Base-by-base conservation (phyloP, 1,140 invertebrate species). In the Lordiphosa clarofinis region DNA sequence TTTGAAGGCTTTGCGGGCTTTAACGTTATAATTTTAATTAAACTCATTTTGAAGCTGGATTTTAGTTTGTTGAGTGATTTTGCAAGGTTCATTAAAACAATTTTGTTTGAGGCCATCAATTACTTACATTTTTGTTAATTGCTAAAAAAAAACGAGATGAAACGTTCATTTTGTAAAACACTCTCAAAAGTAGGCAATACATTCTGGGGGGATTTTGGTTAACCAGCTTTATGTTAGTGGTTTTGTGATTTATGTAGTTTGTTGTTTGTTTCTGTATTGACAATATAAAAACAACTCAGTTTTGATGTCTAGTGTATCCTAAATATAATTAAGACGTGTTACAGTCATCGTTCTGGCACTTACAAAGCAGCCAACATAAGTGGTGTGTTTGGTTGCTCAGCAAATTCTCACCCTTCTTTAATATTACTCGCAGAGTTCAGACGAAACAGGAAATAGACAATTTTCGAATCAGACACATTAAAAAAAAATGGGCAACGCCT, bases 371-470 rank as follows among this genome's bases (percentile, higher is more conserved):
- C 21, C 4, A 4, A 24, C 5, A 4, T 52, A 63, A 38, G 33
- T 39, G 54, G 63, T 53, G 33, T 39, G 54, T 64, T 53, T 24
- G 11, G 33, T 53, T 62, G 13, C 58, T 43, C 19, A 13, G 56
- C 43, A 56, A 49, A 33, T 8, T 31, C 28, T 31, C 37, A 13
- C 4, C n/a, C 61, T 46, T 44, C 7, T 28, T 53, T 44, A 40
- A 35, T 47, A 24, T 37, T 28, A 53, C 36, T 64, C 33, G 40
- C 42, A 38, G 48, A 58, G 56, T 53, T 35, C 67, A 75, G 76
- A 72, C 76, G 59, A 47, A 64, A 66, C 78, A 74, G 76, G 76
- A 82, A 82, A 82, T 82, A 69, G 78, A 74, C 76, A 84, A 82
- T 82, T 82, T 72, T 61, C 55, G 57, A 73, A 68, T 72, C 76